A percentile compares a stretch with the other conserved stretches of the same genome.
Evolutionary conservation across 2,888 invertebrate genomes (phyloP).

Genomic region (Hydriomena furcata): DNA sequence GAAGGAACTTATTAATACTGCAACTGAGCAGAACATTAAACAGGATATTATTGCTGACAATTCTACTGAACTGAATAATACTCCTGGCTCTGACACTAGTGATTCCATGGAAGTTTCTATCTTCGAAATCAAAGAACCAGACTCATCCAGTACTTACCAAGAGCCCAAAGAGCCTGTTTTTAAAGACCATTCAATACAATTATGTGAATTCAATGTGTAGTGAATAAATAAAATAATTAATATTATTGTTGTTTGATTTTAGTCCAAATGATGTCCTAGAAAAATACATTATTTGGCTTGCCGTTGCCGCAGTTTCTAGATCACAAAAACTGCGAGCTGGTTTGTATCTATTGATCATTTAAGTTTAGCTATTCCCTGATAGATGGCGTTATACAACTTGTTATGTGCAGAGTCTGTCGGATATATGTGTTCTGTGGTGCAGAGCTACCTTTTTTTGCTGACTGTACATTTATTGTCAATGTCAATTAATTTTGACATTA

Average conservation of each 20-base stretch:
- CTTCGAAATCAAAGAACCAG: not conserved
- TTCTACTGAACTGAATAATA: not conserved
- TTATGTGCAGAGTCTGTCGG: too few species aligned
- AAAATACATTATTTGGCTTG: too few species aligned
- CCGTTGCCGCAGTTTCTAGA: too few species aligned
- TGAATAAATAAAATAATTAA: not conserved
- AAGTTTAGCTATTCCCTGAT: not conserved
- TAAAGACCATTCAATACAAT: conserved; percentile 1
- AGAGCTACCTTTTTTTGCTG: too few species aligned
- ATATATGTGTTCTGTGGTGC: too few species aligned
- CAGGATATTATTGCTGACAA: not conserved
- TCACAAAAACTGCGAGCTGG: too few species aligned
- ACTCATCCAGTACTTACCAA: not conserved
- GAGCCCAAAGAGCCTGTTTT: not conserved
- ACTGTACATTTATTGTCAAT: too few species aligned
- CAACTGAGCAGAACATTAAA: not conserved
- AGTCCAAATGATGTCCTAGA: too few species aligned
- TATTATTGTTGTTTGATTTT: not conserved
- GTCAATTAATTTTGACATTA: too few species aligned
- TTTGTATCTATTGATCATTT: too few species aligned
- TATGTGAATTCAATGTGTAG: not conserved
- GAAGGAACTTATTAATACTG: not conserved
- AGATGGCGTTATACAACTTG: not conserved
- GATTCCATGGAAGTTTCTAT: not conserved
- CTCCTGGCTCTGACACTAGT: not conserved